phyloP scores from a whole-genome alignment of 1,140 invertebrate genomes.

The Bombus impatiens region DNA sequence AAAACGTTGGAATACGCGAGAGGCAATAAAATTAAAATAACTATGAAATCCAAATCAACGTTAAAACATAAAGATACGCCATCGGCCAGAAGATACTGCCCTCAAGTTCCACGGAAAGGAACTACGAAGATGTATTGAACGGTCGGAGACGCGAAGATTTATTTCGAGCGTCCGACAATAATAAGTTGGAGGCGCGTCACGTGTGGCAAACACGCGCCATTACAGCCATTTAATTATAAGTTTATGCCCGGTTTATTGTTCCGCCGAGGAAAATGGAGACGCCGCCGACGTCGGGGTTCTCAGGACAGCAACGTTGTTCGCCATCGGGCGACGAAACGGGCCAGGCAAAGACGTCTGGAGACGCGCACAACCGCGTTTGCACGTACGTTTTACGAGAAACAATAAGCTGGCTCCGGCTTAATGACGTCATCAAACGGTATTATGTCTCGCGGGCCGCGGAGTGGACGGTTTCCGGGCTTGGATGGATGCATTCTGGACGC shows the following conservation, averaged over 20 bases:
- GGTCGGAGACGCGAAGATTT: not conserved
- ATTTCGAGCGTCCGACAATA: conserved; percentile 13
- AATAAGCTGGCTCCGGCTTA: conserved; percentile 71
- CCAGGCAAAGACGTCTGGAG: not conserved
- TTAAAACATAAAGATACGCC: too few relatives aligned
- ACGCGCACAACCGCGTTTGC: conserved; percentile 37
- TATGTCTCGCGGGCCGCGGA: conserved; percentile 56
- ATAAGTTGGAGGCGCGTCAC: conserved; percentile 28
- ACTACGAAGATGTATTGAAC: too few relatives aligned
- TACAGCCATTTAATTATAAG: conserved; percentile 71
- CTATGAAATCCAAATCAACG: too few relatives aligned
- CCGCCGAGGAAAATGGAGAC: conserved; percentile 46
- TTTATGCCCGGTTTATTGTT: conserved; percentile 66
- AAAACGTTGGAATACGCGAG: too few relatives aligned
- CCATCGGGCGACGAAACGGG: not conserved
- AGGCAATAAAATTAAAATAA: too few relatives aligned
- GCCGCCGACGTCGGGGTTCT: not conserved
- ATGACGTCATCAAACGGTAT: conserved; percentile 74
- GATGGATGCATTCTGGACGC: conserved; percentile 50
- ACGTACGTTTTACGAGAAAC: conserved; percentile 73
- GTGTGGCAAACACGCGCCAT: conserved; percentile 53
- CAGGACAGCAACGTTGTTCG: not conserved
- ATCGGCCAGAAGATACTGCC: too few relatives aligned
- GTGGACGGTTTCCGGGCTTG: conserved; percentile 49
- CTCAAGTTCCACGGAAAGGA: too few relatives aligned